Evolutionary conservation across 2,113 vertebrate species (phyloP).

Genomic region (Oryzias curvinotus): DNA sequence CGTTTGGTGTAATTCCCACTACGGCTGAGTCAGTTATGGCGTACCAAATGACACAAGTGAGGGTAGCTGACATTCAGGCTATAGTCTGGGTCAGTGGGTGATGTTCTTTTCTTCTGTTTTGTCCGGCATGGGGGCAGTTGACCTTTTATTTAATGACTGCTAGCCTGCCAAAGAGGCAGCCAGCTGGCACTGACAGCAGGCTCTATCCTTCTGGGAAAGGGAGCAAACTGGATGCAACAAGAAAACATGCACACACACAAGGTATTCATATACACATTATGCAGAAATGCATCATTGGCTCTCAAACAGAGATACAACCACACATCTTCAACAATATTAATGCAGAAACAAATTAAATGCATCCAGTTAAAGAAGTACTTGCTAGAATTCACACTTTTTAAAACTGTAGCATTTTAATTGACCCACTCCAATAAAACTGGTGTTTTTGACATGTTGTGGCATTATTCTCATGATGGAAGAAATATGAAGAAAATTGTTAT

Average conservation of each 20-base stretch:
- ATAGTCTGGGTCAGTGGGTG: slow-evolving; percentile 69
- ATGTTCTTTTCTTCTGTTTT: slow-evolving; percentile 42
- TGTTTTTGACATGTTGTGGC: no score
- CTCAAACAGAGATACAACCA: not conserved
- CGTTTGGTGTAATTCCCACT: slow-evolving; percentile 44
- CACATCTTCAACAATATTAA: not conserved
- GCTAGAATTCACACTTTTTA: no score
- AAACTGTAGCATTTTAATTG: no score
- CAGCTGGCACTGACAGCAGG: slow-evolving; percentile 61
- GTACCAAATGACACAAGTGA: slow-evolving; percentile 50
- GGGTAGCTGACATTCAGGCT: slow-evolving; percentile 58
- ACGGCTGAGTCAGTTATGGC: slow-evolving; percentile 43
- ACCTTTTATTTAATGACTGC: slow-evolving; percentile 62
- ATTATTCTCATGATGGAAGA: no score
- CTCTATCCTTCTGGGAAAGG: slow-evolving; percentile 68
- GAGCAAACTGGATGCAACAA: slow-evolving; percentile 43
- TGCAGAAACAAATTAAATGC: slow-evolving; percentile 1
- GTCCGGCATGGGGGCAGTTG: slow-evolving; percentile 55
- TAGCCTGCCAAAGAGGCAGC: slow-evolving; percentile 53
- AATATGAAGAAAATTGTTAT: no score
- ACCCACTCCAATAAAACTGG: no score
- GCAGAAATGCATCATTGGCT: slow-evolving; percentile 4
- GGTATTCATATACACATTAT: slow-evolving; percentile 13
- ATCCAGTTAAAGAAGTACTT: no score
- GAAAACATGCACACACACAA: slow-evolving; percentile 23